Evolutionary conservation across 2,888 invertebrate genomes (phyloP), one percentile per base, ranked within the genome.

Genomic region (Phlogophora meticulosa): DNA sequence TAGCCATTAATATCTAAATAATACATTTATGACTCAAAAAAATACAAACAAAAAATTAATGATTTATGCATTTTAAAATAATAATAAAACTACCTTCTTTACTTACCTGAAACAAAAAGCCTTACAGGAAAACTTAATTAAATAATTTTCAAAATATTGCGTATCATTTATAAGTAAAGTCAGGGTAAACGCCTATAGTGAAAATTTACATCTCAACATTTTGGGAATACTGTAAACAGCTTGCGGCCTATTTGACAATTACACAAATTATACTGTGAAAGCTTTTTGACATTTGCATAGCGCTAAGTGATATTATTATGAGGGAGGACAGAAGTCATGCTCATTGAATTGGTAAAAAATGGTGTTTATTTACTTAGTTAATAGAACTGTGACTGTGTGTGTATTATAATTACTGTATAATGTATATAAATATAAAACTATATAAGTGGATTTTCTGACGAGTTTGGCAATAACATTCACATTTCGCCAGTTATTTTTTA

Each of bases 221-320:
- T 63, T 67, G 63, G 7, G 60, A 57, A 69, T 67, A 78, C 56
- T 57, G 65, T 68, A 80, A 85, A 86, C 55, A 82, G 82, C 87
- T 71, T 20, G 42, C 48, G 79, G 87, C 72, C 0, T 83, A 70
- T 80, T 85, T 85, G 76, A 78, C 87, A 87, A 87, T 87, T 86
- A 87, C 74, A 67, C 64, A 81, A 87, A 85, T 86, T 87, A 84
- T 81, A 72, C 79, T 78, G 77, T 76, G 77, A 80, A 82, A 83
- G 72, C 67, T 52, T 51, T 74, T 71, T 76, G 74, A 75, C 57
- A 76, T 70, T 86, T 78, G 67, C 82, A 83, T 86, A 84, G 74
- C 78, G 64, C 58, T 74, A 67, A 76, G 78, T 63, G 79, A 85
- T 79, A 78, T 83, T 82, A 81, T 82, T 72, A 69, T 48, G 24